These are phyloP conservation scores for Phoeniculus purpureus DNA, from an alignment of 2,797 vertebrate species.

Conservation along the genomic window DNA sequence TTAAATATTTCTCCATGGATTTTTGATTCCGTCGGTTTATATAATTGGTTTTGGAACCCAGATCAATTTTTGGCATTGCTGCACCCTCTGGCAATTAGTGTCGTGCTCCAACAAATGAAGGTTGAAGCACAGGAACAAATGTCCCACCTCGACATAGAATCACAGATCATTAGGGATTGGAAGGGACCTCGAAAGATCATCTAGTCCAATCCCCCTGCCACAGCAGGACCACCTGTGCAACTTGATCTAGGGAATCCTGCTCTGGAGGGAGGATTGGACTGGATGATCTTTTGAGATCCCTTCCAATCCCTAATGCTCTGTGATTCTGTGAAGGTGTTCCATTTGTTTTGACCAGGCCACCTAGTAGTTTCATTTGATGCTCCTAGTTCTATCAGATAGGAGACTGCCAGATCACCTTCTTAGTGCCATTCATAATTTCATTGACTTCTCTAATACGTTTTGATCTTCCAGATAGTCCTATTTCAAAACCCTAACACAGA, in stretches of 20 bases:
- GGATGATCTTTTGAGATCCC: too few relatives aligned
- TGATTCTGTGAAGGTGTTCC: conserved; percentile 7
- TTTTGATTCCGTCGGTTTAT: conserved; percentile 68
- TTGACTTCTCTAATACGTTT: not conserved
- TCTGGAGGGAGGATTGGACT: too few relatives aligned
- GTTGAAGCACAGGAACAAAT: too few relatives aligned
- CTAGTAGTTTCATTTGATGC: conserved; percentile 51
- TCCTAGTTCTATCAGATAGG: not conserved
- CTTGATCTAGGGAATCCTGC: too few relatives aligned
- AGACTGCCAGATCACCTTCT: conserved; percentile 49
- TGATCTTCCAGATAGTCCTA: not conserved
- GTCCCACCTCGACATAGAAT: too few relatives aligned
- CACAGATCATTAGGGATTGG: too few relatives aligned
- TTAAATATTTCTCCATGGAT: conserved; percentile 66
- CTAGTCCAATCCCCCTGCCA: too few relatives aligned
- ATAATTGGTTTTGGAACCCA: conserved; percentile 61
- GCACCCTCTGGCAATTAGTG: conserved; percentile 64
- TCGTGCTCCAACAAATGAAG: conserved; percentile 32
- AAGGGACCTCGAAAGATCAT: too few relatives aligned
- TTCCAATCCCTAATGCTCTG: too few relatives aligned
- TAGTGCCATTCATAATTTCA: not conserved
- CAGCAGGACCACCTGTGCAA: too few relatives aligned
- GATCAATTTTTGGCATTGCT: conserved; percentile 61
- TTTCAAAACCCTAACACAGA: not conserved
- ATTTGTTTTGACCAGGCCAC: conserved; percentile 59